phyloP scores from a whole-genome alignment of 2,797 vertebrate species.

The Glyptemys insculpta region DNA sequence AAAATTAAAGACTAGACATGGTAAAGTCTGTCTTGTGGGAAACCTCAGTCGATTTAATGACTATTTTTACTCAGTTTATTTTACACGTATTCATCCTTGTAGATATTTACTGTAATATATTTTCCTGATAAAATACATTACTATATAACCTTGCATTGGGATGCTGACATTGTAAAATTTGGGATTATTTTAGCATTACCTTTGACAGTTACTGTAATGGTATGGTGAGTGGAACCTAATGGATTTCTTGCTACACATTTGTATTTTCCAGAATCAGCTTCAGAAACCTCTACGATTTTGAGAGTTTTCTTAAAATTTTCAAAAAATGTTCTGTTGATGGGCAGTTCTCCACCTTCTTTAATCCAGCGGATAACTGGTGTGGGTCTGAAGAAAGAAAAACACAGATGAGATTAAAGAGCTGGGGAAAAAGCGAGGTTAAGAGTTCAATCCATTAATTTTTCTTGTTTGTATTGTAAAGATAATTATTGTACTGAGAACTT shows the following conservation, averaged over 20 bases:
- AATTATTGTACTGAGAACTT: slow-evolving; percentile 12
- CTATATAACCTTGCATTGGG: neutral
- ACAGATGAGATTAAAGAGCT: neutral
- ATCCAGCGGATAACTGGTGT: slow-evolving; percentile 93
- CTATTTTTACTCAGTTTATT: neutral
- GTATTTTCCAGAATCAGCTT: slow-evolving; percentile 94
- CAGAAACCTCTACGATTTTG: slow-evolving; percentile 89
- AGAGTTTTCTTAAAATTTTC: slow-evolving; percentile 94
- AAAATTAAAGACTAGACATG: neutral
- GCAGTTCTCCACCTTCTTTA: slow-evolving; percentile 91
- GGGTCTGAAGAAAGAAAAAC: slow-evolving; percentile 84
- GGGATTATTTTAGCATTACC: slow-evolving; percentile 79
- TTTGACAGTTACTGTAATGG: slow-evolving; percentile 93
- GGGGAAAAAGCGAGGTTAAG: neutral
- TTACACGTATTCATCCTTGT: neutral
- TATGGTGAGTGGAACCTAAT: slow-evolving; percentile 87
- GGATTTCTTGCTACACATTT: slow-evolving; percentile 92
- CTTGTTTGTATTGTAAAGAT: neutral
- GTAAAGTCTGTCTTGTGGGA: neutral
- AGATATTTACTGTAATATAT: neutral
- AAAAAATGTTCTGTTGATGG: slow-evolving; percentile 85
- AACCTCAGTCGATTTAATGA: neutral
- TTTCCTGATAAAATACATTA: neutral
- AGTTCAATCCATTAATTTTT: neutral
- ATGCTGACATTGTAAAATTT: neutral